A percentile compares a stretch with the other conserved stretches of the same genome.
These are phyloP conservation scores for Cossypha polioptera DNA, from an alignment of 2,797 vertebrate genomes.

Conservation along the genomic window DNA sequence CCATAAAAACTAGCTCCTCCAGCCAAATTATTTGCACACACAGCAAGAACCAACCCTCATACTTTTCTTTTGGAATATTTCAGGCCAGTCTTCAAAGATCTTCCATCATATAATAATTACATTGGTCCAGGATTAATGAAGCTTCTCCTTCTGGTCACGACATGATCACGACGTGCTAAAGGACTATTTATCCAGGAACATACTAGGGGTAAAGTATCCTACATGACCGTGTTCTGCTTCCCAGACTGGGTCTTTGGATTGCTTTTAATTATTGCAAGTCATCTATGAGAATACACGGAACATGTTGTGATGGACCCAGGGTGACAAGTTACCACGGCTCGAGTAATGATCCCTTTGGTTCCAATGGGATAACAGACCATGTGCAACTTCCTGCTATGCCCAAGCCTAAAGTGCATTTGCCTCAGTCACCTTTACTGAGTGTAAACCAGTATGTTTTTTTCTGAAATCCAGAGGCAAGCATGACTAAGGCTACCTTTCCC, in stretches of 20 bases:
- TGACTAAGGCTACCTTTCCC: background rate
- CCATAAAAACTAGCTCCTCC: background rate
- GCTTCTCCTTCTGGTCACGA: background rate
- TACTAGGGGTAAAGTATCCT: background rate
- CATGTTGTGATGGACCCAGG: background rate
- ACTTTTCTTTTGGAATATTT: background rate
- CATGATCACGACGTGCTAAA: background rate
- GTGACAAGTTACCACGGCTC: background rate
- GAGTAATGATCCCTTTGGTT: background rate
- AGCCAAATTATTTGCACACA: background rate
- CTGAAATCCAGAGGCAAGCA: background rate
- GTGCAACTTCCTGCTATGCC: background rate
- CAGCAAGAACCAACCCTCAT: background rate
- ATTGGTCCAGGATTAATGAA: background rate
- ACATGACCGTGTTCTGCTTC: background rate
- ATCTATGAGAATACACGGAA: background rate
- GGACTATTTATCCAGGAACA: background rate
- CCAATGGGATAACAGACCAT: background rate
- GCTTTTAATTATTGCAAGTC: background rate
- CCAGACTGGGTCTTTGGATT: background rate
- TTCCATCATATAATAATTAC: background rate
- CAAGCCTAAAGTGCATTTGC: background rate
- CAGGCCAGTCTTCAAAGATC: background rate
- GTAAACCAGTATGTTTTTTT: background rate
- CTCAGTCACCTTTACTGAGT: background rate